These are phyloP conservation scores for Pachydiplax longipennis DNA, from an alignment of 2,888 invertebrate species.

Conservation along the genomic window DNA sequence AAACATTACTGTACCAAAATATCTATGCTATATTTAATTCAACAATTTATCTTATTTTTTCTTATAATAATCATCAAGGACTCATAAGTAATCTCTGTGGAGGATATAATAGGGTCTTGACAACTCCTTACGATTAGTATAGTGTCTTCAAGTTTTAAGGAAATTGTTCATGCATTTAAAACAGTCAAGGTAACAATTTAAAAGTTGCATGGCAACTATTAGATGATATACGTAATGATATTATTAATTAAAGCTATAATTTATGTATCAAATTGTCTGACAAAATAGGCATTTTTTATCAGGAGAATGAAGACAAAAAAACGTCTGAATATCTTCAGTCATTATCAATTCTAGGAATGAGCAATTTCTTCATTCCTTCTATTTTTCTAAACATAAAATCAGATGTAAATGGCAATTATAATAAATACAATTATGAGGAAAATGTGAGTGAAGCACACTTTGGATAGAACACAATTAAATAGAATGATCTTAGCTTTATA, in stretches of 20 bases:
- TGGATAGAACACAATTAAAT: not conserved
- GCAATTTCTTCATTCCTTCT: not conserved
- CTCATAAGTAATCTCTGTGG: not conserved
- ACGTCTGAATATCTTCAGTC: not conserved
- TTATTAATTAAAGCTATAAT: not conserved
- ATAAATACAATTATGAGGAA: not conserved
- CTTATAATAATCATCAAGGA: not conserved
- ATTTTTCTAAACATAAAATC: not conserved
- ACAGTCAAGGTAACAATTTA: not conserved
- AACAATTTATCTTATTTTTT: not conserved
- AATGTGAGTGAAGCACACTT: not conserved
- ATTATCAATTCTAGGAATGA: not conserved
- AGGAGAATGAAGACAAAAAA: not conserved
- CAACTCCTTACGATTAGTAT: not conserved
- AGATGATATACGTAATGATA: not conserved
- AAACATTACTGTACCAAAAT: slow-evolving; percentile 36
- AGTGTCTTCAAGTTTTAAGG: not conserved
- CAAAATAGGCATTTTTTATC: not conserved
- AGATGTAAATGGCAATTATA: not conserved
- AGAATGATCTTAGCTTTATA: not conserved
- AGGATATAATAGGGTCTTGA: not conserved
- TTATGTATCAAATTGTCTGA: not conserved
- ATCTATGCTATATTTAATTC: slow-evolving; percentile 10
- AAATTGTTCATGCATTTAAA: not conserved
- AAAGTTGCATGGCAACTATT: slow-evolving; percentile 26